phyloP scores from a whole-genome alignment of 2,113 vertebrate species.

The Chaenogobius annularis region DNA sequence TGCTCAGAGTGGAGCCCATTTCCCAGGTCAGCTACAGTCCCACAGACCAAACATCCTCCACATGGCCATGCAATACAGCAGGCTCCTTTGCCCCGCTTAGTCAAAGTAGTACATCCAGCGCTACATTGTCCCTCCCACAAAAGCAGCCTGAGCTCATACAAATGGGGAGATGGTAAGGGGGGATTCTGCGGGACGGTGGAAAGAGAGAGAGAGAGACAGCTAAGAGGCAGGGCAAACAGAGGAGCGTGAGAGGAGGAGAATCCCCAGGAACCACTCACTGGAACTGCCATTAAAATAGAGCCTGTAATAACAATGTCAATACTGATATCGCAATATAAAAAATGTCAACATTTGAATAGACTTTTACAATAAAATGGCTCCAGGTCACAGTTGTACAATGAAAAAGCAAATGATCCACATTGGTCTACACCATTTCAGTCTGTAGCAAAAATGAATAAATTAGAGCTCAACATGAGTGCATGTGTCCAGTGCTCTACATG shows the following conservation, averaged over 20 bases:
- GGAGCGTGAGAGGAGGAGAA: slow-evolving; percentile 15
- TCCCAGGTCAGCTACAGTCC: slow-evolving; percentile 67
- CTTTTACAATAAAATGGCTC: no score
- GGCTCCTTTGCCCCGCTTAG: slow-evolving; percentile 40
- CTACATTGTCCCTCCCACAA: slow-evolving; percentile 56
- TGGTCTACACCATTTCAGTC: background rate
- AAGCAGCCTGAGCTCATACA: slow-evolving; percentile 35
- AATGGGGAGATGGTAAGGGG: slow-evolving; percentile 54
- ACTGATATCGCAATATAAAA: background rate
- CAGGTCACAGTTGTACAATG: background rate
- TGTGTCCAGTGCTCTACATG: background rate
- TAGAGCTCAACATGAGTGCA: background rate
- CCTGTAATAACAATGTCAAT: background rate
- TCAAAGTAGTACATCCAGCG: slow-evolving; percentile 46
- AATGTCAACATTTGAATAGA: background rate
- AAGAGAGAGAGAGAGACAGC: slow-evolving; percentile 30
- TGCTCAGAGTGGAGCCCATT: slow-evolving; percentile 81
- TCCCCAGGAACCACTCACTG: slow-evolving; percentile 10
- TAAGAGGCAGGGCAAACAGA: slow-evolving; percentile 11
- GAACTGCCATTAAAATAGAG: slow-evolving; percentile 9
- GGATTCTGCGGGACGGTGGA: slow-evolving; percentile 67
- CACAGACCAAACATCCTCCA: slow-evolving; percentile 65
- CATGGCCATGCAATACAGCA: slow-evolving; percentile 57
- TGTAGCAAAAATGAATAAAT: background rate
- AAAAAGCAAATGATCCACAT: background rate